These are phyloP conservation scores for Zapus hudsonius DNA, from an alignment of 2,113 vertebrate species.

Conservation along the genomic window DNA sequence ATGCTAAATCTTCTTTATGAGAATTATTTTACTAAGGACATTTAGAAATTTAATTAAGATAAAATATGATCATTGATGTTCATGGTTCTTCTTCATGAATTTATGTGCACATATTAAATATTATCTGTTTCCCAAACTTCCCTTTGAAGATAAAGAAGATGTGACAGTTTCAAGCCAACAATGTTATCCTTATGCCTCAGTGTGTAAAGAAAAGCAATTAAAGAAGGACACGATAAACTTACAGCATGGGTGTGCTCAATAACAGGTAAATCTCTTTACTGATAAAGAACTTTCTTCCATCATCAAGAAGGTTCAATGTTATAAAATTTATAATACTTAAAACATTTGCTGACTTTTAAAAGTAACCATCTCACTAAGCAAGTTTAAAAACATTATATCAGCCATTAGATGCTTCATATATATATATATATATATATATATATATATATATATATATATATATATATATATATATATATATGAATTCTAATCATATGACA, in stretches of 20 bases:
- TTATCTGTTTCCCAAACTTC: neutral
- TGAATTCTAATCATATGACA: neutral
- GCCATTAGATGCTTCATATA: neutral
- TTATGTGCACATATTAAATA: neutral
- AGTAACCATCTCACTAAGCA: neutral
- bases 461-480: neutral
- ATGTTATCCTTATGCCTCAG: neutral
- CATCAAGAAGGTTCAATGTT: neutral
- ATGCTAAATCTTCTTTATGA: conserved; percentile 29
- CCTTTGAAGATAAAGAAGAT: neutral
- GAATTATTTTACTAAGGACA: conserved; percentile 23
- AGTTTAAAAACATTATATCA: neutral
- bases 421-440: neutral
- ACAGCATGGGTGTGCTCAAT: neutral
- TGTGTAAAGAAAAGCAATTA: neutral
- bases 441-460: neutral
- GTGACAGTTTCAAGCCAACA: neutral
- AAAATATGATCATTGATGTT: conserved; percentile 46
- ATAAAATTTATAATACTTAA: neutral
- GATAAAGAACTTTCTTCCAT: neutral
- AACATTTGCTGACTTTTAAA: neutral
- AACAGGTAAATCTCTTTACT: neutral
- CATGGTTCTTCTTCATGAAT: neutral
- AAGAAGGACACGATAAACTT: neutral
- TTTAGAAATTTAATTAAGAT: conserved; percentile 45